Evolutionary conservation across 2,888 invertebrate species (phyloP).

Genomic region (Phlogophora meticulosa): DNA sequence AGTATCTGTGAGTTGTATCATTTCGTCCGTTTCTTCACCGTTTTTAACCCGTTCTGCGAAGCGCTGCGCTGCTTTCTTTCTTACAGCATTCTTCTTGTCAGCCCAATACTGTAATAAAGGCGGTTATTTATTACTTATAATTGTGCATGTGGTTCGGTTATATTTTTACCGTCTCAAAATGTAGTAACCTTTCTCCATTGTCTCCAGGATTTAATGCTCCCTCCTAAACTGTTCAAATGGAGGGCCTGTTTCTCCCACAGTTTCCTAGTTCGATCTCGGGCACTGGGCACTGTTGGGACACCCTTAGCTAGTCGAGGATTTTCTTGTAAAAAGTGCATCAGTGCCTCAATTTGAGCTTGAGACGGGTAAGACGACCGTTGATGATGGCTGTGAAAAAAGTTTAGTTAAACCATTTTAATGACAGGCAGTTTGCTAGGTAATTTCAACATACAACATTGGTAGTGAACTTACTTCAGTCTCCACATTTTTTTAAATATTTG

Average conservation of each 20-base stretch:
- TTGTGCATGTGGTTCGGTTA: neutral
- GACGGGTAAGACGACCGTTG: conserved; percentile 11
- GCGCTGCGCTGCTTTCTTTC: conserved; percentile 13
- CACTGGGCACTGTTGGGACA: conserved; percentile 3
- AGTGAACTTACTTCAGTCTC: no score
- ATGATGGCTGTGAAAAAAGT: neutral
- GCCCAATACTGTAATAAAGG: conserved; percentile 7
- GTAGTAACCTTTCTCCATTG: conserved; percentile 20
- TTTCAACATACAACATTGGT: no score
- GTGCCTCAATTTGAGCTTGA: conserved; percentile 11
- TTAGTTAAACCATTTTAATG: no score
- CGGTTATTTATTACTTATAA: neutral
- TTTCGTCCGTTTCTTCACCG: neutral
- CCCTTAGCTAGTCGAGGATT: conserved; percentile 14
- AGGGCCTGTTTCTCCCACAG: conserved; percentile 15
- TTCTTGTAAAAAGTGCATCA: conserved; percentile 4
- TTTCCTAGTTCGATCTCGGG: conserved; percentile 5
- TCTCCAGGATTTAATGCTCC: conserved; percentile 9
- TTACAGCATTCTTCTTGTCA: conserved; percentile 18
- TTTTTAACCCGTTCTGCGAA: neutral
- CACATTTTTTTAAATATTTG: no score
- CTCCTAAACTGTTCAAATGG: conserved; percentile 13
- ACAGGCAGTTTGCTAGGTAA: no score
- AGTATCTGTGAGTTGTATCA: conserved; percentile 5
- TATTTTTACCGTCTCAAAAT: no score